Evolutionary conservation across 2,888 invertebrate species (phyloP), one percentile per base, ranked within the genome.

Genomic region (Sepiola atlantica): DNA sequence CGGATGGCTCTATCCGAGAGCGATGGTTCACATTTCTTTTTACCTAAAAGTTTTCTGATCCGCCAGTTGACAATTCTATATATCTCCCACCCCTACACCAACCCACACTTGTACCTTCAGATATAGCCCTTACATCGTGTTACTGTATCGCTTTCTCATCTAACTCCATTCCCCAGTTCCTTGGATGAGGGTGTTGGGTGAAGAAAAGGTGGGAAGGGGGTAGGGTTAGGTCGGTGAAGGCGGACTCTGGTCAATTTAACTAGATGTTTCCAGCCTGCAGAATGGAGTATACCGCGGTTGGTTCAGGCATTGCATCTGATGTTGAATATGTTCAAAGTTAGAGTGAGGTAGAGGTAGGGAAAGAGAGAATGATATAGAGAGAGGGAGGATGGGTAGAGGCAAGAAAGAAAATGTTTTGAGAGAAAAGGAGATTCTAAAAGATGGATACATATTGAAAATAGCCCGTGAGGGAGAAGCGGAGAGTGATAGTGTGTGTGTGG

Each of bases 251-350:
- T 77, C 77, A 77, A 77, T 77, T 77, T 77, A n/a, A 77, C 77
- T 77, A n/a, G 77, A 77, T 77, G 77, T 32, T 77, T 77, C 77
- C 77, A n/a, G 77, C 77, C 77, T n/a, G n/a, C 77, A n/a, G 77
- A 77, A 77, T n/a, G n/a, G 77, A 77, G 77, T n/a, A n/a, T 16
- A 77, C 24, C 57, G 77, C 16, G 45, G 77, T 4, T n/a, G 77
- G 77, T n/a, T n/a, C 12, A 77, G n/a, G 77, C 77, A n/a, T 77
- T 77, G n/a, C 77, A 77, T n/a, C 77, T 77, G 77, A 45, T 45
- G 45, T 32, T 32, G 77, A n/a, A 14, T n/a, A 77, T 77, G 77
- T 77, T 77, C 77, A 77, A 77, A 77, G 77, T 77, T n/a, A 77
- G n/a, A n/a, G n/a, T n/a, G n/a, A n/a, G n/a, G n/a, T n/a, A n/a